Evolutionary conservation across 2,888 invertebrate species (phyloP).

Genomic region (Rhamnusium bicolor): DNA sequence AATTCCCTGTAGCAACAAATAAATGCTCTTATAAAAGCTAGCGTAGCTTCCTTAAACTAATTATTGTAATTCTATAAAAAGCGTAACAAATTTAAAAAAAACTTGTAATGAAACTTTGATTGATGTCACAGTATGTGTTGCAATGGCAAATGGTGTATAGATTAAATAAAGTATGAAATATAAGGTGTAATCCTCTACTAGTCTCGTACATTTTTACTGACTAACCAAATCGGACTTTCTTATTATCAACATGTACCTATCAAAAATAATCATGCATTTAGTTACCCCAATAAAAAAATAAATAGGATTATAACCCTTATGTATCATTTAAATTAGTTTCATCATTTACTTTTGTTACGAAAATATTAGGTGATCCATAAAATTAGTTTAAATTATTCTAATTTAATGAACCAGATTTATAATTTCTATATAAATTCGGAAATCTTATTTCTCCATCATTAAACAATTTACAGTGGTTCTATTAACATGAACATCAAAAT

Average conservation of each 20-base stretch:
- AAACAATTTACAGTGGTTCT: neutral
- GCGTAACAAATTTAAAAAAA: slow-evolving; percentile 7
- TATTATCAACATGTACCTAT: too few relatives aligned
- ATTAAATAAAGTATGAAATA: neutral
- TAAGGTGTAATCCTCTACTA: too few relatives aligned
- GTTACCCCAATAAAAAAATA: neutral
- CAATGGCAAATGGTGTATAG: neutral
- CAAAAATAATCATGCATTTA: neutral
- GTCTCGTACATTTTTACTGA: too few relatives aligned
- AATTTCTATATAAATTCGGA: slow-evolving; percentile 22
- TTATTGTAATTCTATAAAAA: slow-evolving; percentile 1
- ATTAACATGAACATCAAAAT: slow-evolving; percentile 14
- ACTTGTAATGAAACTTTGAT: neutral
- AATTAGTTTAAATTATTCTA: slow-evolving; percentile 24
- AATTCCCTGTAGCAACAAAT: neutral
- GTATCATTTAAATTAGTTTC: slow-evolving; percentile 1
- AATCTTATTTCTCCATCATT: slow-evolving; percentile 9
- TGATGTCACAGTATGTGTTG: neutral
- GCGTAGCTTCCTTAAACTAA: neutral
- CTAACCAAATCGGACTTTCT: too few relatives aligned
- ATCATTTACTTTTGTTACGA: slow-evolving; percentile 1
- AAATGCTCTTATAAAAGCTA: neutral
- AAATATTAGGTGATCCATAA: slow-evolving; percentile 19
- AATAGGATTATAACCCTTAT: neutral
- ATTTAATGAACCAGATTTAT: slow-evolving; percentile 20